Evolutionary conservation across 2,113 vertebrate species (phyloP).

Genomic region (Tragelaphus strepsiceros): DNA sequence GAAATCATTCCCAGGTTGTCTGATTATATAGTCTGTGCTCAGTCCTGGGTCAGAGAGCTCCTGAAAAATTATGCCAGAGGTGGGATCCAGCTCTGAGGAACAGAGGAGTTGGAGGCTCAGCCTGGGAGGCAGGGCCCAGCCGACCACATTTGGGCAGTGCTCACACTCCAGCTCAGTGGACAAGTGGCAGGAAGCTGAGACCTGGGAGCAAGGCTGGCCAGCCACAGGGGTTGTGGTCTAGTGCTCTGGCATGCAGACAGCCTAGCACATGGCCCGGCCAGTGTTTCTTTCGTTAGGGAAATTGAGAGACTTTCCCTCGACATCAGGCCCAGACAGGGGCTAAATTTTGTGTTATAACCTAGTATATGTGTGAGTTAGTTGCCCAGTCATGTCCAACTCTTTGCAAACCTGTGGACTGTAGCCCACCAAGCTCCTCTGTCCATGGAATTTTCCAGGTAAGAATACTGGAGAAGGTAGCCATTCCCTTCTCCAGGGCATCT

Average conservation of each 20-base stretch:
- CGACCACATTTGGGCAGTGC: not conserved
- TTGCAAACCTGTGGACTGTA: not conserved
- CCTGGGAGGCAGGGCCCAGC: not conserved
- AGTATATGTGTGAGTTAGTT: not conserved
- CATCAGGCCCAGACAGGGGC: not conserved
- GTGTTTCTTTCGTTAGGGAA: not conserved
- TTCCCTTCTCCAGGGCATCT: not conserved
- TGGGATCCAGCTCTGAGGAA: not conserved
- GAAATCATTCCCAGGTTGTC: not conserved
- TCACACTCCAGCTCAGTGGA: not conserved
- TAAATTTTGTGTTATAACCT: not conserved
- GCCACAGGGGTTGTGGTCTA: not conserved
- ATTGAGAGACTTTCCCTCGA: not conserved
- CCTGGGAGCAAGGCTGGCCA: not conserved
- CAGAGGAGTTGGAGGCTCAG: not conserved
- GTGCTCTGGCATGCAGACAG: not conserved
- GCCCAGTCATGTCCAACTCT: not conserved
- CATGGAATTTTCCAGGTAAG: not conserved
- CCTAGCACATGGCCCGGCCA: not conserved
- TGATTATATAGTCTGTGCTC: not conserved
- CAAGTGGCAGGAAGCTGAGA: not conserved
- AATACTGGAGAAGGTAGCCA: not conserved
- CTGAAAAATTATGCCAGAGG: not conserved
- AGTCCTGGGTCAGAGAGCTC: not conserved
- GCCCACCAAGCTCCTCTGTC: not conserved